Evolutionary conservation across 2,113 vertebrate genomes (phyloP).

Genomic region (Chascanopsetta lugubris): DNA sequence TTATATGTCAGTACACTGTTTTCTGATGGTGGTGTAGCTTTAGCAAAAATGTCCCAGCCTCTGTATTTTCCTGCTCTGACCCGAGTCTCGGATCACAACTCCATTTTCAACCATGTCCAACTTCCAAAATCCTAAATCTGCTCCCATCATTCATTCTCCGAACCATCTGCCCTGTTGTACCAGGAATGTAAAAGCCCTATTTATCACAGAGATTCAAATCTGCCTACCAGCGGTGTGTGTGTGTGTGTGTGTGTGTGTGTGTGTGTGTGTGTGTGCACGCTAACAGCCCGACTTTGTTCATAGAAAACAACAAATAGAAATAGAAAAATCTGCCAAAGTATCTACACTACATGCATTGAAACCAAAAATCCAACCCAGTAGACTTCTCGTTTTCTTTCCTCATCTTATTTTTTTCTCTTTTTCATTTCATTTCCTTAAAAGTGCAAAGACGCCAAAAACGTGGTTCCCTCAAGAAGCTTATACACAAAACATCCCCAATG

Average conservation of each 20-base stretch:
- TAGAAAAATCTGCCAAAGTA: slow-evolving; percentile 12
- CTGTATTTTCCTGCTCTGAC: slow-evolving; percentile 15
- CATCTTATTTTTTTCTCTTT: not conserved
- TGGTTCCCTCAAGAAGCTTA: not conserved
- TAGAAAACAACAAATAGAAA: too few relatives aligned
- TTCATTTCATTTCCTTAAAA: not conserved
- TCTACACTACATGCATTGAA: slow-evolving; percentile 37
- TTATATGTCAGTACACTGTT: too few relatives aligned
- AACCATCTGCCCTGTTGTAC: slow-evolving; percentile 49
- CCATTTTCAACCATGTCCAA: slow-evolving; percentile 17
- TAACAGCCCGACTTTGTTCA: slow-evolving; percentile 27
- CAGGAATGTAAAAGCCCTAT: slow-evolving; percentile 77
- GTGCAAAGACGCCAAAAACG: slow-evolving; percentile 4
- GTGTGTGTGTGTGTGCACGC: too few relatives aligned
- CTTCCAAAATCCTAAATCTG: slow-evolving; percentile 35
- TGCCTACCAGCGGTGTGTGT: slow-evolving; percentile 36
- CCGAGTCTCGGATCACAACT: not conserved
- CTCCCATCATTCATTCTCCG: slow-evolving; percentile 5
- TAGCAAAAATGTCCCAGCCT: not conserved
- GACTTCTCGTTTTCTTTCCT: not conserved
- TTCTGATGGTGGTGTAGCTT: too few relatives aligned
- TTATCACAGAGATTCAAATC: slow-evolving; percentile 51
- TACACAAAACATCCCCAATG: not conserved
- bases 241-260: too few relatives aligned
- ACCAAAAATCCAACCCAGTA: not conserved